Conservation (phyloP, 1,140 invertebrate genomes). For the Tetramorium simillimum region DNA sequence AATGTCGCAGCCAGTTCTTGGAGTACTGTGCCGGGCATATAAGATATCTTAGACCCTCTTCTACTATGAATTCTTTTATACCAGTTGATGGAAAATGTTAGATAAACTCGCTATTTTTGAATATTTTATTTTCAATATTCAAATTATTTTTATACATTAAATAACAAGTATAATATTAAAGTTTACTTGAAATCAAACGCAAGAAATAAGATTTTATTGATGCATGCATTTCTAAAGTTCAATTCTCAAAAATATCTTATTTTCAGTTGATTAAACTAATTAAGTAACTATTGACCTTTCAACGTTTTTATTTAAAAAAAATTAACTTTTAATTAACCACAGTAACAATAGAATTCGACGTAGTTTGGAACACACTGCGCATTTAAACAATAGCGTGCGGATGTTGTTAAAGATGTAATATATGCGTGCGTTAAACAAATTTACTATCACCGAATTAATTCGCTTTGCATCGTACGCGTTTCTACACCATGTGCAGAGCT, state of each 20-base stretch:
- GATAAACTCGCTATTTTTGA: neutral
- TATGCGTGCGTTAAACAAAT: conserved; percentile 36
- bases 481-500: neutral
- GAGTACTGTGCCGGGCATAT: neutral
- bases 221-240: neutral
- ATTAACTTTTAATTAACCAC: neutral
- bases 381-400: neutral
- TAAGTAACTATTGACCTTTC: neutral
- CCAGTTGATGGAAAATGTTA: neutral
- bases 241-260: neutral
- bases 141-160: neutral
- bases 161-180: neutral
- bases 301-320: neutral
- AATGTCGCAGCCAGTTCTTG: conserved; percentile 5
- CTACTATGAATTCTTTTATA: neutral
- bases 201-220: neutral
- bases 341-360: neutral
- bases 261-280: neutral
- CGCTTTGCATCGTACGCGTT: neutral
- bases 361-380: neutral
- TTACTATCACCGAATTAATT: conserved; percentile 50
- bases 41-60: neutral
- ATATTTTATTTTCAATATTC: neutral
- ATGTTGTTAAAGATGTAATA: conserved; percentile 9
- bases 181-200: neutral